phyloP scores from a whole-genome alignment of 2,113 vertebrate species.

The Danionella cerebrum region DNA sequence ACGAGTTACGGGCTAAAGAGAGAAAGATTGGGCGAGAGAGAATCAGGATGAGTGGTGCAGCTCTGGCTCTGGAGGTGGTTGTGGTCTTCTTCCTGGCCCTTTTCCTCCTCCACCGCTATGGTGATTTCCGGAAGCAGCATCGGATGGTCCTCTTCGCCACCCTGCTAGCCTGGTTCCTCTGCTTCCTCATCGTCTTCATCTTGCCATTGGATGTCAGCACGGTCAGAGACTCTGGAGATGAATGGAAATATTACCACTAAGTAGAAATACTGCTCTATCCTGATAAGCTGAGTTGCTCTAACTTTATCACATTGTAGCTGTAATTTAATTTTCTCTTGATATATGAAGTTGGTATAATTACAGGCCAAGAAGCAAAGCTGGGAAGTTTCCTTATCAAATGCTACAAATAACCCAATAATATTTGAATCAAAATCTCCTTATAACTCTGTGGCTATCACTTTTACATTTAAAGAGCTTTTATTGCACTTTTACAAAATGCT shows the following conservation, averaged over 20 bases:
- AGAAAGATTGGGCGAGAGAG: no score
- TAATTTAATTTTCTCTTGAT: no score
- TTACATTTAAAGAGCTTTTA: no score
- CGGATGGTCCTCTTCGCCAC: conserved; percentile 85
- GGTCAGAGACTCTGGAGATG: conserved; percentile 60
- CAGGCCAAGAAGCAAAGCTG: no score
- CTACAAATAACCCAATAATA: no score
- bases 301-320: no score
- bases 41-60: conserved; percentile 74
- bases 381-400: no score
- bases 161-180: conserved; percentile 88
- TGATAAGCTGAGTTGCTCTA: no score
- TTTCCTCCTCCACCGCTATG: conserved; percentile 83
- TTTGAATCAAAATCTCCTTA: no score
- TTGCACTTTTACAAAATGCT: no score
- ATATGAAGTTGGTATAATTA: no score
- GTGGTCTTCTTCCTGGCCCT: conserved; percentile 86
- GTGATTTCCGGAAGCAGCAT: conserved; percentile 85
- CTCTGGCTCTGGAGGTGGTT: conserved; percentile 77
- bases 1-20: not conserved
- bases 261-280: not conserved
- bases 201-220: conserved; percentile 90
- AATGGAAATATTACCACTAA: not conserved
- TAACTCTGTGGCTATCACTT: not conserved
- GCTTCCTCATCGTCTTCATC: conserved; percentile 92